Evolutionary conservation across 2,888 invertebrate species (phyloP).

Genomic region (Heteromyza rotundicornis): DNA sequence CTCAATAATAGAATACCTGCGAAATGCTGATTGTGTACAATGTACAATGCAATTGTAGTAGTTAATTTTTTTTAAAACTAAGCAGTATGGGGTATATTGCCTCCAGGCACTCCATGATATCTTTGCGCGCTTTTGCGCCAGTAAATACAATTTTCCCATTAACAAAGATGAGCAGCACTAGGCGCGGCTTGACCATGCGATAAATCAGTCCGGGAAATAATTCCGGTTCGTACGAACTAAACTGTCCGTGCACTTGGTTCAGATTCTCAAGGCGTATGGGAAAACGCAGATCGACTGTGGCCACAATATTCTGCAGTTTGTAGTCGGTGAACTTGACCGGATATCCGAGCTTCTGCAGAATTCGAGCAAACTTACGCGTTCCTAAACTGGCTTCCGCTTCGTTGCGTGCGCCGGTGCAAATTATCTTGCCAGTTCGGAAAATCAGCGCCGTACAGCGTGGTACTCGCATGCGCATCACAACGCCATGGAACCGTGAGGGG

Average conservation of each 20-base stretch:
- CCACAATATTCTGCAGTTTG: constrained; percentile 80
- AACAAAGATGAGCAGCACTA: constrained; percentile 96
- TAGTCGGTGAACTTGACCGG: constrained; percentile 78
- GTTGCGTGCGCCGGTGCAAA: constrained; percentile 80
- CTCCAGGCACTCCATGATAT: constrained; percentile 91
- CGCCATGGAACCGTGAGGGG: constrained; percentile 80
- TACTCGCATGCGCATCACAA: constrained; percentile 82
- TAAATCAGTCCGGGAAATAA: constrained; percentile 98
- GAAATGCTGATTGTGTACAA: too few relatives aligned
- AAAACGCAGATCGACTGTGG: constrained; percentile 77
- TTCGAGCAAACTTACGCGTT: constrained; percentile 80
- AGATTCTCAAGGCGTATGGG: constrained; percentile 76
- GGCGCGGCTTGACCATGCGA: constrained; percentile 93
- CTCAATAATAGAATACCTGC: too few relatives aligned
- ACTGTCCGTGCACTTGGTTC: constrained; percentile 77
- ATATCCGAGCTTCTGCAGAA: constrained; percentile 82
- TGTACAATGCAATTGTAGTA: too few relatives aligned
- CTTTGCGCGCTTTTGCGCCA: constrained; percentile 85
- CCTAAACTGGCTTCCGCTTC: constrained; percentile 80
- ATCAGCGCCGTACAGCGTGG: constrained; percentile 78
- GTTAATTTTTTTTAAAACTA: constrained; percentile 84
- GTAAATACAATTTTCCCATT: constrained; percentile 99
- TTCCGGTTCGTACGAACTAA: constrained; percentile 94
- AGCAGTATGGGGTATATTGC: constrained; percentile 94
- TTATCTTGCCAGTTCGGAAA: constrained; percentile 79